Base-by-base conservation (phyloP, 1,140 invertebrate species). In the Apis florea region DNA sequence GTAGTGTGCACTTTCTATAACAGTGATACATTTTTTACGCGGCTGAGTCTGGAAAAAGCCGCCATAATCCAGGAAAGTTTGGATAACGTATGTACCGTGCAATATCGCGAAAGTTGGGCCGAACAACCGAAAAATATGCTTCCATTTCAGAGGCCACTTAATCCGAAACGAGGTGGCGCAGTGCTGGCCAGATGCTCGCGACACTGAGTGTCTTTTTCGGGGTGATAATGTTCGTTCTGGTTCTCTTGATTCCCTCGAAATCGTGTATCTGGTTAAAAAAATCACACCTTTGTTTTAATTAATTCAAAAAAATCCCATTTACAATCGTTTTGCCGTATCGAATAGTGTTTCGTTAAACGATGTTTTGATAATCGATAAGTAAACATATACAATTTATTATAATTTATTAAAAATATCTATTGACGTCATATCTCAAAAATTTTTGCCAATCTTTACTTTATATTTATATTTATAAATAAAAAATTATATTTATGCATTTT, bases 141-240 rank as follows among this genome's bases (percentile, higher is more conserved):
- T 63, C 68, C 75, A 79, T 69, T 83, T 79, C 51, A 17, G 59
- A 53, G 47, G 76, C 72, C 82, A 67, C 70, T 83, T 87, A 87
- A 87, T 83, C 67, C 77, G 63, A 66, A 83, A 78, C 63, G 74
- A 86, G 78, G 77, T 79, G 68, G 69, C 54, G 61, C 31, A 80
- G 49, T 64, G 61, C n/a, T 9, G 26, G 31, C 61, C 82, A 84
- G 85, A 87, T 86, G 82, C 73, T 78, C 73, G 59, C 75, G 77
- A 82, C 85, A 47, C 59, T 47, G 61, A 82, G 15, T 87, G 59
- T 77, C 67, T 66, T 76, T 83, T 61, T 58, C 24, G 12, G 15
- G 51, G 61, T 26, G 70, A 81, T 87, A 86, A 68, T 77, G 83
- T 74, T 73, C 66, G 13, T 13, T 40, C 66, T 64, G 17, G 15